Base-by-base conservation (phyloP, 2,797 vertebrate genomes). In the Myripristis jacobus region DNA sequence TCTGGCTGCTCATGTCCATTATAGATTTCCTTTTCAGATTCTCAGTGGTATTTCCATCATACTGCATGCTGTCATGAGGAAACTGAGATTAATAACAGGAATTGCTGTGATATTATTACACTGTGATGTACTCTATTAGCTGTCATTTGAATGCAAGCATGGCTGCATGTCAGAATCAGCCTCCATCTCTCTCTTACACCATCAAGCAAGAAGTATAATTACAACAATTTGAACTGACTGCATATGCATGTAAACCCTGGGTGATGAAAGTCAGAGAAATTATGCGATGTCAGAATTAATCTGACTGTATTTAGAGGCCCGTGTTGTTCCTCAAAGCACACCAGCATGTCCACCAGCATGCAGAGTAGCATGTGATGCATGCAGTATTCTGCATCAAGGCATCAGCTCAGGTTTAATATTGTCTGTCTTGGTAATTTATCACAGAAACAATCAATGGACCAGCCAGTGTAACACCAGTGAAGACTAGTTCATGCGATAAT, bases 401-500 rank as follows among this genome's bases (percentile, higher is more conserved):
- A 61, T 51, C 65, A 41, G 63, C 36, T 61, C 24, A 41, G 6
- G 24, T 53, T 47, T 85, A 29, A 38, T 78, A 56, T 77, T 53
- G 79, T 88, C 56, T 91, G 77, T 88, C 58, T 84, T 44, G 61
- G 81, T 77, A 83, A 88, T 81, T 48, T 75, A 74, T 65, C 57
- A 72, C 84, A 91, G 88, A 87, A 52, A 62, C 68, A 83, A 77
- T 78, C 53, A 87, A 54, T 79, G 88, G 82, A 83, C 76, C 82
- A 80, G 75, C 76, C 80, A 86, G 72, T 85, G 79, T 66, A 68
- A 43, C 81, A 77, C 73, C 83, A 70, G 50, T 22, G 87, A 87
- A 67, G 84, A 74, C 77, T 92, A 84, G 48, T 61, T 88, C 87
- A 84, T 91, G 90, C 66, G 5, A 85, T 87, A 90, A 75, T 80